These are phyloP conservation scores for Phoeniculus purpureus DNA, from an alignment of 2,797 vertebrate species.

Conservation along the genomic window DNA sequence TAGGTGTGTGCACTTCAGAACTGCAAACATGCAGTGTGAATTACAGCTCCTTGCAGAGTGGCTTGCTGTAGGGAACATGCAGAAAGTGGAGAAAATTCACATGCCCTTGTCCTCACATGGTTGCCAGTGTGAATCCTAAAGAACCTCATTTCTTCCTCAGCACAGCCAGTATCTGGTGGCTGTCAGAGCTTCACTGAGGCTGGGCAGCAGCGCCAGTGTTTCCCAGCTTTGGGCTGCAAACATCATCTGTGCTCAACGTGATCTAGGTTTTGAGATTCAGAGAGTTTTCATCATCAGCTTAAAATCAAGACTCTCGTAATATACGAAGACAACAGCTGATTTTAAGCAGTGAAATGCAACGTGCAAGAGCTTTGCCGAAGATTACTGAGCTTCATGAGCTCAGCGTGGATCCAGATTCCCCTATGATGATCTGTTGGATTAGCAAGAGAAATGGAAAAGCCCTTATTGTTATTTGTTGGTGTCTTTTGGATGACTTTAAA, in stretches of 20 bases:
- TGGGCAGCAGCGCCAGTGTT: background rate
- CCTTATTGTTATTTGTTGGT: background rate
- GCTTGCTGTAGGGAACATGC: conserved; percentile 17
- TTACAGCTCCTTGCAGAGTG: background rate
- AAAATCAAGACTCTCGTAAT: background rate
- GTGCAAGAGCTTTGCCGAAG: background rate
- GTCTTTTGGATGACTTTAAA: background rate
- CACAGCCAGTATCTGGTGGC: background rate
- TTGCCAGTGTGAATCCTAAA: conserved; percentile 1
- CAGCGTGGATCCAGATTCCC: background rate
- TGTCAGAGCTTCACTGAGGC: background rate
- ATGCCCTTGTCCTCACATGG: background rate
- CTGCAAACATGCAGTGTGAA: conserved; percentile 2
- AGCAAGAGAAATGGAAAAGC: background rate
- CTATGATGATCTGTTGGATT: background rate
- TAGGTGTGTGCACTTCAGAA: background rate
- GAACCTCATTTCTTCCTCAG: background rate
- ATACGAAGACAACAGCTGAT: background rate
- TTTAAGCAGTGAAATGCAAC: background rate
- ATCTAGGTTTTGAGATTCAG: background rate
- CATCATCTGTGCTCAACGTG: background rate
- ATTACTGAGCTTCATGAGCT: background rate
- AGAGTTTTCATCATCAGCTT: background rate
- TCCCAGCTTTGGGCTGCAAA: background rate
- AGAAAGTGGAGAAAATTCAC: background rate